Percentiles rank a stretch among this genome's conserved stretches.
These are phyloP conservation scores for Corythaixoides concolor DNA, from an alignment of 2,113 vertebrate species.

Conservation along the genomic window DNA sequence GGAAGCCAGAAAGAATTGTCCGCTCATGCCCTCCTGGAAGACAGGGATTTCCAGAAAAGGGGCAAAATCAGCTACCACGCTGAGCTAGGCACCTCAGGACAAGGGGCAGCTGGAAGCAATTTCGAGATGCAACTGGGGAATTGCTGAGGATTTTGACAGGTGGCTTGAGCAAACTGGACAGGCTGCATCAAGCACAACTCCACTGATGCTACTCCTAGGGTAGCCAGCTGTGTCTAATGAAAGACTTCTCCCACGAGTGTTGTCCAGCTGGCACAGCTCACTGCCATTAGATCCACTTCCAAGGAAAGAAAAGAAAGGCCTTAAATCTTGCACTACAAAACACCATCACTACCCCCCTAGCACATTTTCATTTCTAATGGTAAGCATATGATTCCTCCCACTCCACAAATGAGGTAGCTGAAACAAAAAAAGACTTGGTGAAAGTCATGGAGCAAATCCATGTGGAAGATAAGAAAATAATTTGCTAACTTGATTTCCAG, in stretches of 20 bases:
- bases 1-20: not conserved
- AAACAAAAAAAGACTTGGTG: not conserved
- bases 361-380: not conserved
- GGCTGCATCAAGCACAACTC: not conserved
- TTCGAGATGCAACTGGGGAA: not conserved
- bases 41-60: not conserved
- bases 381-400: not conserved
- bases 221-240: not conserved
- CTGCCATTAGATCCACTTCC: not conserved
- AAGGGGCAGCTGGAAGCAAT: not conserved
- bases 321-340: not conserved
- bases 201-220: not conserved
- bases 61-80: not conserved
- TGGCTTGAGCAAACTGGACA: not conserved
- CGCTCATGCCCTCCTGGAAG: not conserved
- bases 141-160: not conserved
- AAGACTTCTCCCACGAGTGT: not conserved
- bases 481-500: not conserved
- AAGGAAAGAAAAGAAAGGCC: not conserved
- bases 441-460: not conserved
- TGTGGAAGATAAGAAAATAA: not conserved
- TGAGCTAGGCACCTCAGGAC: not conserved
- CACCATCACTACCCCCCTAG: not conserved
- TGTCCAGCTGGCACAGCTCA: not conserved
- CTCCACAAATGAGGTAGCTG: not conserved